phyloP scores from a whole-genome alignment of 2,113 vertebrate genomes.

The Scortum barcoo region DNA sequence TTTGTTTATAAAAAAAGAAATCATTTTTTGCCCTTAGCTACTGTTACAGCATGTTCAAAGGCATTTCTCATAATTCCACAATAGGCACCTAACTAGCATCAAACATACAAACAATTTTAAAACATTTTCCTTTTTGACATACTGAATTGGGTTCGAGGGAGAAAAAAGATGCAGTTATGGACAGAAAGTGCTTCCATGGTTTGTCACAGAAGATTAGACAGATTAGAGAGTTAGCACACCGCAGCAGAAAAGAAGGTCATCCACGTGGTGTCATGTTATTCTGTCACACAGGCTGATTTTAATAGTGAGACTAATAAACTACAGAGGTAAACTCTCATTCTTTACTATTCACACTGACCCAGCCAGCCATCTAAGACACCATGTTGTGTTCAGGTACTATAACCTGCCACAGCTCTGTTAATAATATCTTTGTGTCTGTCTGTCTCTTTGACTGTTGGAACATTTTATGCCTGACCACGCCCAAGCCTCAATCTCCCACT shows the following conservation, averaged over 20 bases:
- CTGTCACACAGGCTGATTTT: conserved; percentile 12
- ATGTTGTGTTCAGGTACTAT: not conserved
- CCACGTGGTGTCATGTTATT: conserved; percentile 41
- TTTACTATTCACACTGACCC: not conserved
- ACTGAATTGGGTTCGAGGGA: not conserved
- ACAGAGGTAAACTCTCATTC: not conserved
- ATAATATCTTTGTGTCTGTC: conserved; percentile 3
- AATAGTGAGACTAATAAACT: conserved; percentile 8
- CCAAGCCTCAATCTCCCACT: not conserved
- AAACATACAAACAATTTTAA: not conserved
- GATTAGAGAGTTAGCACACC: conserved; percentile 37
- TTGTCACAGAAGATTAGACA: conserved; percentile 40
- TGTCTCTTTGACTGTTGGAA: not conserved
- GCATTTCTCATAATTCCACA: too few relatives aligned
- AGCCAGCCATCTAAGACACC: not conserved
- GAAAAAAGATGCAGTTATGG: not conserved
- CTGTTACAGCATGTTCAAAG: not conserved
- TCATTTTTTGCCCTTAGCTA: not conserved
- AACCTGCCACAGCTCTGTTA: not conserved
- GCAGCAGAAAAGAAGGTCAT: conserved; percentile 25
- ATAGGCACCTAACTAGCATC: not conserved
- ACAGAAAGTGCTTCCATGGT: not conserved
- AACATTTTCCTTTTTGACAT: not conserved
- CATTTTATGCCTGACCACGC: conserved; percentile 24
- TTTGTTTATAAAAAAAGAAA: not conserved